Evolutionary conservation across 1,140 invertebrate genomes (phyloP), one percentile per base, ranked within the genome.

Genomic region (Lepidurus packardi): DNA sequence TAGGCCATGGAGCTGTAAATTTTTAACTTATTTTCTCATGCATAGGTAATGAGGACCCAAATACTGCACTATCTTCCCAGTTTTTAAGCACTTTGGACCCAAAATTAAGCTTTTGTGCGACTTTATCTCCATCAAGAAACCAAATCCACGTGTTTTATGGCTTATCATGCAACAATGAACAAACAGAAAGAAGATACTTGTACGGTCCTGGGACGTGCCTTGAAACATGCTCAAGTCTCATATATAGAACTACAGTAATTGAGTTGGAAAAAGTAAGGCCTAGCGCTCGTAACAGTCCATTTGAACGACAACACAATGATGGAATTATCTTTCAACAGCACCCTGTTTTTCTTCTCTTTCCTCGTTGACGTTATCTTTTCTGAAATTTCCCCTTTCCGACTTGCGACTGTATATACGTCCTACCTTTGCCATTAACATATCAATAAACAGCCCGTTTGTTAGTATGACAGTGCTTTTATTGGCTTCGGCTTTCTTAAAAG

Each of bases 31-130:
- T 65, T 65, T 65, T 65, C 53, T 65, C 13, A 65, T 65, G 53
- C 53, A 65, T 65, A n/a, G 53, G 8, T 65, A 65, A 65, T 65
- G 53, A 65, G 16, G 53, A n/a, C 21, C 53, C 53, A 65, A 65
- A 65, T n/a, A 11, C 6, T 65, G 53, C 34, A 34, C 34, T 9
- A 65, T 65, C 8, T 16, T 13, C 13, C 34, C 6, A 65, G 16
- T 65, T 65, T 65, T 65, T 7, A 16, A 65, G 21, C 7, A 5
- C 9, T 21, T 13, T 65, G 53, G 6, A 9, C 0, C 53, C 13
- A 16, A 65, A 65, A 11, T 65, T 21, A 65, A 7, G 53, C 16
- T 9, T 47, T 47, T 6, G 6, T 6, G 10, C 45, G 10, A 65
- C 53, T 16, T n/a, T 16, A 21, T 21, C 8, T 65, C 53, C 53